Base-by-base conservation (phyloP, 2,888 invertebrate species). In the Poecilobothrus nobilitatus region DNA sequence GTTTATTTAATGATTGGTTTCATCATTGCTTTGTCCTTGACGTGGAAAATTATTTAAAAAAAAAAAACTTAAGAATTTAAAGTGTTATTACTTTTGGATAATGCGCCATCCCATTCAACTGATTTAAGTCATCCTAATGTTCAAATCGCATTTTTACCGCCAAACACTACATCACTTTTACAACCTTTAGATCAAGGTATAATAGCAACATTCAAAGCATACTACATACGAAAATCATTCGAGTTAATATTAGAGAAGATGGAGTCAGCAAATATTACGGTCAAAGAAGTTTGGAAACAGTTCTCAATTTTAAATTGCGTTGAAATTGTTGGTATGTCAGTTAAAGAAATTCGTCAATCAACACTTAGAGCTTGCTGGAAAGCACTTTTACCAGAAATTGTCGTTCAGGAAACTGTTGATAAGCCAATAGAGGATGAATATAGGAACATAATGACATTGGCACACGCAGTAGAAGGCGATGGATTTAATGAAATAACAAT, bases 201-300 rank as follows among this genome's bases (percentile, higher is more conserved):
- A 27, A 65, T 65, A 65, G 27, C 65, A 33, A 66, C 66, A 34
- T 68, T 61, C 15, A 44, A 44, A 44, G 44, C 65, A 34, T 66
- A 68, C 64, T 63, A 33, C 65, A 53, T 66, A 66, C 66, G 68
- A n/a, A 65, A 67, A 68, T 69, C 69, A 65, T 69, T 70, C 68
- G 63, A 67, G 63, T 67, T 69, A 67, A 70, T 70, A 66, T 69
- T 70, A 70, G 66, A 70, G 66, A 69, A 68, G n/a, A n/a, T n/a
- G n/a, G n/a, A 66, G 69, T 70, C 33, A 68, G 68, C 53, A 69
- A 67, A 67, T 37, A 69, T 67, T n/a, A n/a, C n/a, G n/a, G n/a
- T n/a, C n/a, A n/a, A n/a, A n/a, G n/a, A n/a, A n/a, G 67, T 67
- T 53, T 69, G 65, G 67, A 69, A 67, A 53, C 53, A 69, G 21